Evolutionary conservation across 2,888 invertebrate species (phyloP), one percentile per base, ranked within the genome.

Genomic region (Phyto melanocephala): DNA sequence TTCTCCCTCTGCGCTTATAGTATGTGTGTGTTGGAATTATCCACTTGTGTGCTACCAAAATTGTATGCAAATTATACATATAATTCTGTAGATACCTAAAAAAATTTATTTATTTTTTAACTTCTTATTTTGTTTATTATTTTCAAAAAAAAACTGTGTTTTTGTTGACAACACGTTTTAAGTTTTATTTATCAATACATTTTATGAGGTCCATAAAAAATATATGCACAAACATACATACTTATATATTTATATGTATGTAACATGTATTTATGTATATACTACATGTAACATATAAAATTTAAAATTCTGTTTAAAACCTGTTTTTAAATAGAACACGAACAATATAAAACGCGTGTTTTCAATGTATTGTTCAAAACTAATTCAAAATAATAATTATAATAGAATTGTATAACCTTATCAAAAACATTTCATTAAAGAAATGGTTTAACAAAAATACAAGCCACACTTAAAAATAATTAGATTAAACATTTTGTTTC

Each of bases 41-140:
- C 10, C 1, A 1, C 1, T 58, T 35, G 13, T 11, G 17, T 65
- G 28, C 28, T 22, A 28, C 50, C 20, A 62, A 72, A 72, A 52
- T 22, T 24, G 13, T 37, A 75, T 58, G 56, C 47, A 67, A 75
- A 67, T 75, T 28, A 11, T 33, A 33, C 6, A 33, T 47, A 33
- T 35, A n/a, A n/a, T n/a, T n/a, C n/a, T n/a, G n/a, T n/a, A n/a
- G n/a, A n/a, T n/a, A n/a, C 15, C 28, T 65, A 40, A 33, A 58
- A 56, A 42, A 33, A 60, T 60, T 15, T 35, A 20, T 58, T 13
- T 35, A 15, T 60, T n/a, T n/a, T n/a, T 52, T 52, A 24, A n/a
- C n/a, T 28, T 15, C 7, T 28, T 28, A 1, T 24, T n/a, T 3
- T 28, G 3, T 13, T 52, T 24, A n/a, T 24, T 52, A 13, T 24